phyloP scores from a whole-genome alignment of 2,113 vertebrate species.

The Empidonax traillii region DNA sequence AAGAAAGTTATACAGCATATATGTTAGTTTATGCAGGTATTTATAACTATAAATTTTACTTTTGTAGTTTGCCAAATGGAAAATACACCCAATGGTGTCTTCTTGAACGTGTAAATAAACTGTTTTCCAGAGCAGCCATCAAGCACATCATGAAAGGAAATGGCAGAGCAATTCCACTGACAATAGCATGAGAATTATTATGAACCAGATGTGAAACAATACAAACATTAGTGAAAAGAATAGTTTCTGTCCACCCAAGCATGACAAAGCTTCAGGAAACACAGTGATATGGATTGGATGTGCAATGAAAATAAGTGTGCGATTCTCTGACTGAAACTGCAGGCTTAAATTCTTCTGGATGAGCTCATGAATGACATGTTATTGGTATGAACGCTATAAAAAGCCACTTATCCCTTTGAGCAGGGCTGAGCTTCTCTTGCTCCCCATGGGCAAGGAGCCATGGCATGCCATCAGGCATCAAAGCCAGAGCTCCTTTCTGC shows the following conservation, averaged over 20 bases:
- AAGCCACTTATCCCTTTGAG: not conserved
- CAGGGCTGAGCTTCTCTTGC: not conserved
- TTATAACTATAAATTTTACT: constrained; percentile 31
- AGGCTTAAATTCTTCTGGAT: not conserved
- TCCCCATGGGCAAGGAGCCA: accelerated
- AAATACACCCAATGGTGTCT: constrained; percentile 27
- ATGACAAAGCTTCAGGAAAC: constrained; percentile 54
- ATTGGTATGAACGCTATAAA: not conserved
- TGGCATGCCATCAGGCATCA: not conserved
- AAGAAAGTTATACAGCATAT: constrained; percentile 5
- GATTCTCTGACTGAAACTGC: not conserved
- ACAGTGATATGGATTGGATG: not conserved
- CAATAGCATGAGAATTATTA: constrained; percentile 60
- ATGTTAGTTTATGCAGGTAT: constrained; percentile 14
- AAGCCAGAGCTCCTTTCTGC: not conserved
- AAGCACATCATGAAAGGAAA: constrained; percentile 63
- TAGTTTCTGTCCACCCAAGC: constrained; percentile 15
- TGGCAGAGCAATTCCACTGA: constrained; percentile 41
- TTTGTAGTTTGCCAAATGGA: constrained; percentile 35
- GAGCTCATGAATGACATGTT: not conserved
- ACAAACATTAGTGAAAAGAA: constrained; percentile 54
- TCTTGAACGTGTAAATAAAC: constrained; percentile 57
- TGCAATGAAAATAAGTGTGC: constrained; percentile 6
- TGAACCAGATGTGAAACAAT: constrained; percentile 61
- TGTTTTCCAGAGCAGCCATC: constrained; percentile 55